Evolutionary conservation across 2,888 invertebrate species (phyloP).

Genomic region (Drosophila helvetica): DNA sequence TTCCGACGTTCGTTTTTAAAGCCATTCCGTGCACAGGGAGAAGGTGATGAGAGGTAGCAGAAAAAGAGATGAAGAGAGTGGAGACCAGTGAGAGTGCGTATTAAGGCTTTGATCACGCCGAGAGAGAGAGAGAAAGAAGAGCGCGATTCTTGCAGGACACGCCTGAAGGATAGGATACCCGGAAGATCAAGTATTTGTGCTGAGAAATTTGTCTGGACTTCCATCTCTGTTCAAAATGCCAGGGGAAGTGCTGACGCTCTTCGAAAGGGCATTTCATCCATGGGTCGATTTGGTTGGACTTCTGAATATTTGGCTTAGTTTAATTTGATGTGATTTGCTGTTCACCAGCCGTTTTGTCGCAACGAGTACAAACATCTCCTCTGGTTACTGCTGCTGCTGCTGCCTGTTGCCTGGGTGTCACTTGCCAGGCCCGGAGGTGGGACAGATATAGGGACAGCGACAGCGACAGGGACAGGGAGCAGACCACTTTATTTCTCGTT

Average conservation of each 20-base stretch:
- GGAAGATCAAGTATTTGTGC: background rate
- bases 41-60: background rate
- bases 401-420: background rate
- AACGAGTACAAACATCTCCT: background rate
- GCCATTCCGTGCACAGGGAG: background rate
- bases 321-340: too few species aligned
- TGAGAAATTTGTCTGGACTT: background rate
- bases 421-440: background rate
- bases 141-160: background rate
- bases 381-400: background rate
- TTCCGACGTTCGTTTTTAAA: background rate
- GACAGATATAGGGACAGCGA: too few species aligned
- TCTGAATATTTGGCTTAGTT: too few species aligned
- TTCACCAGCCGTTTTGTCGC: too few species aligned
- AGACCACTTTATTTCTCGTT: conserved; percentile 35
- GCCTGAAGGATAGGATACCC: too few species aligned
- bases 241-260: too few species aligned
- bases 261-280: too few species aligned
- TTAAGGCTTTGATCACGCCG: too few species aligned
- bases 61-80: too few species aligned
- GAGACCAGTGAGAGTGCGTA: too few species aligned
- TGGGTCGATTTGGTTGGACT: too few species aligned
- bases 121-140: background rate
- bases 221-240: too few species aligned
- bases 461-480: background rate